Evolutionary conservation across 2,888 invertebrate genomes (phyloP), one percentile per base, ranked within the genome.

Genomic region (Epistrophella euchroma): DNA sequence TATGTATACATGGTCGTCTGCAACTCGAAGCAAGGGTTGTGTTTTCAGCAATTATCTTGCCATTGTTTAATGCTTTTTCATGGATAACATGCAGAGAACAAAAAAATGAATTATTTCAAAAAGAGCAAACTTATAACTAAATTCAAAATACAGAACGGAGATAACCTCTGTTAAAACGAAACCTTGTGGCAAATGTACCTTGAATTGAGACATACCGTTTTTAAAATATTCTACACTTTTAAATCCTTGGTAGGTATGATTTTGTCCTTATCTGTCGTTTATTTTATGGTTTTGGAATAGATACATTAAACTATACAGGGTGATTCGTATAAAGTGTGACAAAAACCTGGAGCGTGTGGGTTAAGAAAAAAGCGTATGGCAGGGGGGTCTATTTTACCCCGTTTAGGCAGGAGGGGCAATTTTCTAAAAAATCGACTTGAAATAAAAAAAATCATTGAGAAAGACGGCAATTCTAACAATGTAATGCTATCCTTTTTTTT

Each of bases 1-100:
- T 7, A 58, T 37, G 19, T 56, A 17, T 58, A 19, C 13, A 58
- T 37, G 19, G 37, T 37, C 22, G 35, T 35, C 35, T 35, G 22
- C 22, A 37, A 37, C 19, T 15, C 13, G 9, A 22, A 13, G 7
- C 19, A 37, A 17, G 19, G 37, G 37, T 17, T 32, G 9, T 35
- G 35, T 19, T 35, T 19, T 58, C 37, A 19, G 37, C 58, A 58
- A 58, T 58, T 58, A 58, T 58, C 58, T 37, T 19, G 35, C 58
- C 37, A 58, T 58, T 58, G 58, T 58, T 58, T 22, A 37, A 19
- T 37, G 4, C 1, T 58, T 58, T 22, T 11, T 32, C 19, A 55
- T 32, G 17, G 11, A 37, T 37, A 13, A 35, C 15, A 37, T 58
- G 7, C 37, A 37, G 7, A 11, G 32, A 17, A 11, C 1, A 15